phyloP scores from a whole-genome alignment of 2,797 vertebrate species.

The Carapus acus region DNA sequence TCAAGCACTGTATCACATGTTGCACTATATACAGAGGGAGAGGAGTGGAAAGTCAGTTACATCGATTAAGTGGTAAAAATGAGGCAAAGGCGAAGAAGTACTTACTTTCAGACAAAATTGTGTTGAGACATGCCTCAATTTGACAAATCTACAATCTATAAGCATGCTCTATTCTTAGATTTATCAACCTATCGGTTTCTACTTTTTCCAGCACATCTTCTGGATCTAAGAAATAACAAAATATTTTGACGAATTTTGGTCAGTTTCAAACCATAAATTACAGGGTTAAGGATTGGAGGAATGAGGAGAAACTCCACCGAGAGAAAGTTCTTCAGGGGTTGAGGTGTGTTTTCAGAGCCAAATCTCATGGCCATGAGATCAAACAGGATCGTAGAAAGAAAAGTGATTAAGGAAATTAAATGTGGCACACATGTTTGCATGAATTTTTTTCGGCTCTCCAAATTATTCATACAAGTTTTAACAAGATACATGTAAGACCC shows the following conservation, averaged over 20 bases:
- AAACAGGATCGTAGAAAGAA: constrained; percentile 47
- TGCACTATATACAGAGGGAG: too few species aligned
- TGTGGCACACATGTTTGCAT: constrained; percentile 62
- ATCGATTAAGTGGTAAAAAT: too few species aligned
- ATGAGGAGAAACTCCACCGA: constrained; percentile 42
- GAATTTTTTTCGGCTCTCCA: constrained; percentile 52
- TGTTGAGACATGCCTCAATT: too few species aligned
- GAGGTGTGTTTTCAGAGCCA: constrained; percentile 27
- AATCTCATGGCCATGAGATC: constrained; percentile 42
- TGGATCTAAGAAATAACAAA: too few species aligned
- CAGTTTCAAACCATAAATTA: constrained; percentile 54
- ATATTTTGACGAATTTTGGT: constrained; percentile 41
- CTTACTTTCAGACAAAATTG: too few species aligned
- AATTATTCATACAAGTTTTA: constrained; percentile 16
- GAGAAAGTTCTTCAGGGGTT: constrained; percentile 46
- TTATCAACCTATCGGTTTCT: too few species aligned
- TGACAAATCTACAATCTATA: too few species aligned
- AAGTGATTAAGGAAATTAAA: constrained; percentile 53
- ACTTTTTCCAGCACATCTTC: too few species aligned
- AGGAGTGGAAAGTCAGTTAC: too few species aligned
- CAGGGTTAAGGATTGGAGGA: constrained; percentile 49
- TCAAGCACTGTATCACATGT: too few species aligned
- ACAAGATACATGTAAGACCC: constrained; percentile 45
- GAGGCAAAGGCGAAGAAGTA: too few species aligned
- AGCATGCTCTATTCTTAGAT: too few species aligned